A percentile compares a stretch with the other conserved stretches of the same genome.
Evolutionary conservation across 2,888 invertebrate genomes (phyloP).

Genomic region (Metallyticus violacea): DNA sequence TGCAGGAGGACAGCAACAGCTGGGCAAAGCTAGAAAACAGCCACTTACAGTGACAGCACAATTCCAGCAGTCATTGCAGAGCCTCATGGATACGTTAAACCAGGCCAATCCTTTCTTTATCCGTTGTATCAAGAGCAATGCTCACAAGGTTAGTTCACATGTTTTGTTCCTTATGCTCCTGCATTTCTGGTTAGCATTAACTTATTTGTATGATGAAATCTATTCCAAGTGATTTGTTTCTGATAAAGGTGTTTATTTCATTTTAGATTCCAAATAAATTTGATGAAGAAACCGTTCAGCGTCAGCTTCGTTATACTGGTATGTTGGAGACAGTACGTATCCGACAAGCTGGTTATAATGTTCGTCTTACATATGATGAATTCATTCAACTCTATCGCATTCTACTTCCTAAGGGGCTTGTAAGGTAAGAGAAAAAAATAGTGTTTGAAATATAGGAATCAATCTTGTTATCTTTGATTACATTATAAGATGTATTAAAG

Average conservation of each 20-base stretch:
- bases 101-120: constrained; percentile 84
- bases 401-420: constrained; percentile 79
- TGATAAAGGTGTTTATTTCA: neutral
- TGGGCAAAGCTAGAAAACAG: constrained; percentile 66
- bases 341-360: constrained; percentile 92
- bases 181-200: neutral
- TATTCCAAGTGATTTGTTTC: neutral
- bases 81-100: constrained; percentile 90
- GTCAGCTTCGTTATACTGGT: constrained; percentile 90
- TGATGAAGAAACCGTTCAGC: constrained; percentile 88
- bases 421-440: constrained; percentile 47
- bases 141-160: constrained; percentile 63
- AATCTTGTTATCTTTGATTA: too few relatives aligned
- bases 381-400: constrained; percentile 92
- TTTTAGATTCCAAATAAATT: constrained; percentile 78
- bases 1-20: constrained; percentile 41
- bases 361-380: constrained; percentile 88
- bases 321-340: constrained; percentile 96
- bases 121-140: constrained; percentile 93
- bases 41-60: constrained; percentile 92
- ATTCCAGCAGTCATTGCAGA: constrained; percentile 88
- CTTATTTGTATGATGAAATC: neutral
- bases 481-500: too few relatives aligned
- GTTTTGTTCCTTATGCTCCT: neutral
- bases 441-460: too few relatives aligned